Base-by-base conservation (phyloP, 2,113 vertebrate genomes). In the Lynx canadensis region DNA sequence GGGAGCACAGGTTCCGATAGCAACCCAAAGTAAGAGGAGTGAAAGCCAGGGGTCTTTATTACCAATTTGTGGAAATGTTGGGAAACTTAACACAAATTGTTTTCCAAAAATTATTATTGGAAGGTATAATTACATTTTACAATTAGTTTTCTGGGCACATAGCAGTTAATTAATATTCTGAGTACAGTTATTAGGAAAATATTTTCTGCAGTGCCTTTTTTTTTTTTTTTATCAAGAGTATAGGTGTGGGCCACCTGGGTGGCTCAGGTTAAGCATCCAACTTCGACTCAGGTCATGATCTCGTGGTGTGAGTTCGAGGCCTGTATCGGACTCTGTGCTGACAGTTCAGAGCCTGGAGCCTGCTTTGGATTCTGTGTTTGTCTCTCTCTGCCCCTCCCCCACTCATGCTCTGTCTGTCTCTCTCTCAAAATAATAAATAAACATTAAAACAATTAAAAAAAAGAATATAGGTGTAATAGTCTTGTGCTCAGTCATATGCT, bases 261-360 rank as follows among this genome's bases (percentile, higher is more conserved):
- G 31, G 66, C 1, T 18, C 2, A 16, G 6, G 31, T 33, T 33
- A 1, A 16, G 66, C 31, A 1, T 3, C 14, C 3, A 15, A 31
- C 66, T 15, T 68, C 2, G 14, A 14, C 66, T 33, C 66, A 33
- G 31, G 66, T 33, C 66, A 7, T 18, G 66, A 68, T 68, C 57
- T 60, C 21, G 6, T 3, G 6, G 57, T 60, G 7, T 57, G 55
- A 57, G 19, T 60, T 60, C 9, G 57, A 60, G 57, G 0, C 57
- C 21, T 14, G 50, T 4, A 4, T 50, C 3, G 3, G 50, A 21
- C 21, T 25, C 18, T 60, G 57, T 25, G 57, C 55, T 21, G 55
- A 57, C 18, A 21, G 55, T 2, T 57, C 55, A 57, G 57, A 60
- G 57, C 7, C 57, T 60, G 19, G 57, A 60, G 7, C 57, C 19